phyloP scores from a whole-genome alignment of 2,888 invertebrate genomes.

The Drosophila eohydei region DNA sequence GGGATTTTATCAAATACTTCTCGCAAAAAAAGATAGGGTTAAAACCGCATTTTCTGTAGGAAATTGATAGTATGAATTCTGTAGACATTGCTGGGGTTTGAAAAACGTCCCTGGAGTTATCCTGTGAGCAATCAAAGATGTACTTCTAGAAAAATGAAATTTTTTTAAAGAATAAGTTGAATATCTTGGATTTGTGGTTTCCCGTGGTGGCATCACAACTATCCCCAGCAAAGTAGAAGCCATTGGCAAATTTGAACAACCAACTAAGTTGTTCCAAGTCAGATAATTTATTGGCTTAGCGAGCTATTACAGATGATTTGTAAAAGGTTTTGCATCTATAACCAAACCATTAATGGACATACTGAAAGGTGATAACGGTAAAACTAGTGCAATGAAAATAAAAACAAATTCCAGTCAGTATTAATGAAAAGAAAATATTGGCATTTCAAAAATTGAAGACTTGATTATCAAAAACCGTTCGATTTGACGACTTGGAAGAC shows the following conservation, averaged over 20 bases:
- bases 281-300: background rate
- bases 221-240: background rate
- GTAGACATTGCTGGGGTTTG: too few relatives aligned
- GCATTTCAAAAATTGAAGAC: too few relatives aligned
- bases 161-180: background rate
- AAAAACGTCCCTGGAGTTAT: too few relatives aligned
- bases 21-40: background rate
- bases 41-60: too few relatives aligned
- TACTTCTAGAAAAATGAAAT: too few relatives aligned
- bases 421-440: too few relatives aligned
- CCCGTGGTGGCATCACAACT: background rate
- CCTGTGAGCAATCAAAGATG: too few relatives aligned
- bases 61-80: too few relatives aligned
- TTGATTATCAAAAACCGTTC: too few relatives aligned
- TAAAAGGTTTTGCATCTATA: background rate
- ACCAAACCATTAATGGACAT: background rate
- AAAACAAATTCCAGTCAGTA: too few relatives aligned
- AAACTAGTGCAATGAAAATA: background rate
- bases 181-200: background rate
- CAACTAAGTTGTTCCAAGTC: background rate
- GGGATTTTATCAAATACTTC: too few relatives aligned
- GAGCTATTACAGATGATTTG: background rate
- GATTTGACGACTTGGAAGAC: too few relatives aligned
- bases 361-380: background rate
- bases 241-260: background rate